Conservation (phyloP, 1,140 invertebrate genomes). For the Nylanderia fulva region DNA sequence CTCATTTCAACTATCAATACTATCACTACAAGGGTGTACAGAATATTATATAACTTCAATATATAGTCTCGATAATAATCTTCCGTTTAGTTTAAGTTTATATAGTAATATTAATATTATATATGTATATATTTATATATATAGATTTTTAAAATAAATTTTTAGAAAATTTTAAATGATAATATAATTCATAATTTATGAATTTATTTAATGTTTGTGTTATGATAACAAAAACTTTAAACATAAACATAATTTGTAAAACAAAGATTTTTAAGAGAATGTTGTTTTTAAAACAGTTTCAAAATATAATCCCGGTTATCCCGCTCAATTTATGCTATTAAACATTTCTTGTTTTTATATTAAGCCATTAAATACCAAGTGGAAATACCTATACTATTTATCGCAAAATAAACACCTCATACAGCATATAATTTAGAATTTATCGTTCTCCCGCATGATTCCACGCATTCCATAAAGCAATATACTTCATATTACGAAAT, state of each 20-base stretch:
- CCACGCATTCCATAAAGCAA: conserved; percentile 21
- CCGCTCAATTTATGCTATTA: not conserved
- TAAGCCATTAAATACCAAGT: not conserved
- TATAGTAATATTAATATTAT: not conserved
- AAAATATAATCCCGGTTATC: not conserved
- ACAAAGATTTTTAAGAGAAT: not conserved
- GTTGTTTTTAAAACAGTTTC: not conserved
- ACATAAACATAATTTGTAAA: not conserved
- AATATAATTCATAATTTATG: too few species aligned
- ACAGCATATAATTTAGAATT: conserved; percentile 23
- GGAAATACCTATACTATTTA: conserved; percentile 5
- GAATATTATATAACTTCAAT: not conserved
- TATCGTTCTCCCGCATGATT: conserved; percentile 8
- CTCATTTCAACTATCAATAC: conserved; percentile 36
- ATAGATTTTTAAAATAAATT: too few species aligned
- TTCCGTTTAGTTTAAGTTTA: not conserved
- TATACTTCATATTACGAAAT: conserved; percentile 21
- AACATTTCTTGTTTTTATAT: not conserved
- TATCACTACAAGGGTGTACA: conserved; percentile 3
- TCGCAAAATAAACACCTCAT: conserved; percentile 1
- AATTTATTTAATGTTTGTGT: too few species aligned
- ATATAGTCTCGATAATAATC: not conserved
- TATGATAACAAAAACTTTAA: not conserved
- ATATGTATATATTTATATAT: too few species aligned
- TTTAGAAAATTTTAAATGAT: too few species aligned